Conservation (phyloP, 2,797 vertebrate genomes). For the Amblyraja radiata region DNA sequence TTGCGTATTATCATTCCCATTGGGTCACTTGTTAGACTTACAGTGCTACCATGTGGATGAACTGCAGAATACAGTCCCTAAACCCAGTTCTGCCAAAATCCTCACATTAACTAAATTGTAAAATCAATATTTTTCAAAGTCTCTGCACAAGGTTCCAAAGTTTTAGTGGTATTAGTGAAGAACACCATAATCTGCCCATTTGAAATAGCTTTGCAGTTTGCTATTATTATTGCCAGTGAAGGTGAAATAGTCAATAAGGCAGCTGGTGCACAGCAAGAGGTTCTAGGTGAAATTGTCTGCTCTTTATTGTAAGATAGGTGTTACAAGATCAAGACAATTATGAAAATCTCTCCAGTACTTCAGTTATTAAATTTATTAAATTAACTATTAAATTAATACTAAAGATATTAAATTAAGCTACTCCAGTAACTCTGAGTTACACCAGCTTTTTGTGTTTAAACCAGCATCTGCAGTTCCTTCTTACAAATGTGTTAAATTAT, state of each 20-base stretch:
- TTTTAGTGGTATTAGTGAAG: neutral
- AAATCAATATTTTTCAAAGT: constrained; percentile 17
- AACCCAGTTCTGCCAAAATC: neutral
- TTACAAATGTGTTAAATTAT: neutral
- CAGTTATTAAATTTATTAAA: constrained; percentile 1
- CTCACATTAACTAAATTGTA: neutral
- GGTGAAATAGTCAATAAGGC: constrained; percentile 15
- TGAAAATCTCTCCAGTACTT: neutral
- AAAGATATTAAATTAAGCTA: too few relatives aligned
- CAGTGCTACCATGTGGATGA: constrained; percentile 55
- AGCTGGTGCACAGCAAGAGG: constrained; percentile 30
- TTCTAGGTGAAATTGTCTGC: constrained; percentile 6
- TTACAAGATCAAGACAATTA: constrained; percentile 17
- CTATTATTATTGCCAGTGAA: constrained; percentile 19
- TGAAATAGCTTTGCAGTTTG: neutral
- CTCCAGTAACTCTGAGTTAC: too few relatives aligned
- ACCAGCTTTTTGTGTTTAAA: too few relatives aligned
- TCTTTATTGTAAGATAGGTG: constrained; percentile 23
- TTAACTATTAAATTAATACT: neutral
- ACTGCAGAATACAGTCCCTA: constrained; percentile 49
- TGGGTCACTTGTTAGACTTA: constrained; percentile 50
- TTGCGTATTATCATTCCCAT: constrained; percentile 50
- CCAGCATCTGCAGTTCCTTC: too few relatives aligned
- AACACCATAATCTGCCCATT: neutral
- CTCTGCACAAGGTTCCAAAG: neutral